Percentiles rank a stretch among this genome's conserved stretches.
Conservation (phyloP, 2,797 vertebrate genomes). For the Pteropus rufus region DNA sequence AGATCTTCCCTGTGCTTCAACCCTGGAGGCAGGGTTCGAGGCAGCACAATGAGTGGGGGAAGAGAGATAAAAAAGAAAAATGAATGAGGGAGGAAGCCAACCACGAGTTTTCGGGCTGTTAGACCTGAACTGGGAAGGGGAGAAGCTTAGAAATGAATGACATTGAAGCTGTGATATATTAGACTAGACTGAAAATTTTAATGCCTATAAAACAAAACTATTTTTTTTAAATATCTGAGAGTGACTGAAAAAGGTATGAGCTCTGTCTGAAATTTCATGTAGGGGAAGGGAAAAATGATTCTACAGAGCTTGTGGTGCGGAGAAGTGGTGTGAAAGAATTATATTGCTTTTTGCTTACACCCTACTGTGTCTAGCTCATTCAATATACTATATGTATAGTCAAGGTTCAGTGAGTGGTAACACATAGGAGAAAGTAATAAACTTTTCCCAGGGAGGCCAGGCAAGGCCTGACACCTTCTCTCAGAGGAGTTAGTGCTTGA, state of each 20-base stretch:
- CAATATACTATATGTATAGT: constrained; percentile 46
- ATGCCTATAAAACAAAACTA: constrained; percentile 35
- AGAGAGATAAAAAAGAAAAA: neutral
- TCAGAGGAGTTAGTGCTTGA: constrained; percentile 37
- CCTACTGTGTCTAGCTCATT: constrained; percentile 58
- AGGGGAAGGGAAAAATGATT: constrained; percentile 53
- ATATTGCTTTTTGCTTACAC: constrained; percentile 52
- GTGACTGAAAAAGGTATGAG: constrained; percentile 58
- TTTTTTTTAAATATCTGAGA: constrained; percentile 48
- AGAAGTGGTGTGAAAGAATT: constrained; percentile 65
- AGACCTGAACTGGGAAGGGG: neutral
- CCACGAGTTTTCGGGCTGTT: neutral
- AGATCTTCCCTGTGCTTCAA: neutral
- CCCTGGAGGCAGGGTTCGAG: neutral
- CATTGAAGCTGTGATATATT: constrained; percentile 16
- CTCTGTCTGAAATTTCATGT: constrained; percentile 61
- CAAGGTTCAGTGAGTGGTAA: constrained; percentile 53
- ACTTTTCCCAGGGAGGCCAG: constrained; percentile 35
- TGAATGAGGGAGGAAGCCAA: neutral
- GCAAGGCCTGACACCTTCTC: neutral
- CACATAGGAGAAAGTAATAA: constrained; percentile 53
- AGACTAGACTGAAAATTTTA: constrained; percentile 48
- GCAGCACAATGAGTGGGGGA: neutral
- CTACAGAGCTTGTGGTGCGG: constrained; percentile 52
- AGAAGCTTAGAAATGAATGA: constrained; percentile 14